Conservation (phyloP, 1,140 invertebrate genomes). For the Nephila pilipes region DNA sequence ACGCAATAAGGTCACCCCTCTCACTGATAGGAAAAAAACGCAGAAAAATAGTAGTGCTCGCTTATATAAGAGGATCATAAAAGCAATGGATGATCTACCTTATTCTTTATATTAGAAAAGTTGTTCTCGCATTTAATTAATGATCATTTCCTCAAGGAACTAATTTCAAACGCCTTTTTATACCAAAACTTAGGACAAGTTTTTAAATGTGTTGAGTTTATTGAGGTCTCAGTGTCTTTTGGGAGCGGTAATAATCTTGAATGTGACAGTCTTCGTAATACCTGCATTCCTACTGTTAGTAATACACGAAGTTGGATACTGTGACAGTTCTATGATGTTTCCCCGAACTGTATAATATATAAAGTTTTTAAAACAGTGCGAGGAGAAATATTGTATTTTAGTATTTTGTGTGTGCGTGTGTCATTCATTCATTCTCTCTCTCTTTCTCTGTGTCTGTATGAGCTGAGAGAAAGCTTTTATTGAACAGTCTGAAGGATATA, state of each 20-base stretch:
- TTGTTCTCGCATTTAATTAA: not conserved
- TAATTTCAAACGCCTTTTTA: too few species aligned
- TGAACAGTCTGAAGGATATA: slow-evolving; percentile 56
- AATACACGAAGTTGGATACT: not conserved
- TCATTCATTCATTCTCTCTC: too few species aligned
- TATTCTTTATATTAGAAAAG: not conserved
- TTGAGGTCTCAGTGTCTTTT: not conserved
- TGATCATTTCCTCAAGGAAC: not conserved
- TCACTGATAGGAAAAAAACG: not conserved
- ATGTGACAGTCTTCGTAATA: not conserved
- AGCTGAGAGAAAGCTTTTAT: slow-evolving; percentile 9
- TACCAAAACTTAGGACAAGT: too few species aligned
- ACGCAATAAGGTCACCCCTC: not conserved
- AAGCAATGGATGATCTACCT: too few species aligned
- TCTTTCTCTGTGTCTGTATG: too few species aligned
- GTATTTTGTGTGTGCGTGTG: too few species aligned
- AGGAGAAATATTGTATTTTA: not conserved
- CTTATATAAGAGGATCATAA: not conserved
- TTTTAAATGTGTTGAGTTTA: not conserved
- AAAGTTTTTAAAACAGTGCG: not conserved
- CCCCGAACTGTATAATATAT: not conserved
- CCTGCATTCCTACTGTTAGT: not conserved
- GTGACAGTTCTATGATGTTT: not conserved
- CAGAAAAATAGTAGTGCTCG: not conserved
- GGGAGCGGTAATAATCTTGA: not conserved